Evolutionary conservation across 2,797 vertebrate genomes (phyloP).

Genomic region (Carduelis carduelis): DNA sequence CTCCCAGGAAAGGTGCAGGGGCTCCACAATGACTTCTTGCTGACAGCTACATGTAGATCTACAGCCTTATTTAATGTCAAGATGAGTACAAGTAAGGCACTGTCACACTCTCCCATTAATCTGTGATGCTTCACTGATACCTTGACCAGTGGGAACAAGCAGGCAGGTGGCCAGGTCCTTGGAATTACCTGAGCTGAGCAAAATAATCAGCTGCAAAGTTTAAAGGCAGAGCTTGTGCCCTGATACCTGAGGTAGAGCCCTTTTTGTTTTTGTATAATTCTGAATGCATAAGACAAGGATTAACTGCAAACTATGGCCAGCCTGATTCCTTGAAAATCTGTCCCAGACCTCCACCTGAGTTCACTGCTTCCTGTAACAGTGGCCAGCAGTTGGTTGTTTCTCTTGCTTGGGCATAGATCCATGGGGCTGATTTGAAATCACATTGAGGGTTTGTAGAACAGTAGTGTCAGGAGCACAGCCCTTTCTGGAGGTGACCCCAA

Average conservation of each 20-base stretch:
- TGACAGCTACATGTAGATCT: not conserved
- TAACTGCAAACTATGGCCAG: not conserved
- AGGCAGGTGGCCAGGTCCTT: not conserved
- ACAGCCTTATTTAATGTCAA: not conserved
- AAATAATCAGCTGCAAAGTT: not conserved
- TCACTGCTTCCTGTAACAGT: not conserved
- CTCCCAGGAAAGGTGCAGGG: not conserved
- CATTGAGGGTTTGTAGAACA: not conserved
- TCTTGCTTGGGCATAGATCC: not conserved
- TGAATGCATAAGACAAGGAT: not conserved
- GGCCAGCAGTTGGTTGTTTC: not conserved
- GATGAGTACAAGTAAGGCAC: not conserved
- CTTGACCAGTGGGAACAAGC: not conserved
- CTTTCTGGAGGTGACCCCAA: not conserved
- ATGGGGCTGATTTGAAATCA: not conserved
- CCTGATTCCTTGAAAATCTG: not conserved
- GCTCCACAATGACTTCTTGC: not conserved
- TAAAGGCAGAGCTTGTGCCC: not conserved
- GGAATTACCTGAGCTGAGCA: not conserved
- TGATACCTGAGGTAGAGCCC: not conserved
- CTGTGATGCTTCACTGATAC: not conserved
- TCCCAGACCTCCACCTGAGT: not conserved
- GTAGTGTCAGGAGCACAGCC: not conserved
- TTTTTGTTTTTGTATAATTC: not conserved
- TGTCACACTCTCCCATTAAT: not conserved